Evolutionary conservation across 2,888 invertebrate genomes (phyloP).

Genomic region (Heliconius hortense): DNA sequence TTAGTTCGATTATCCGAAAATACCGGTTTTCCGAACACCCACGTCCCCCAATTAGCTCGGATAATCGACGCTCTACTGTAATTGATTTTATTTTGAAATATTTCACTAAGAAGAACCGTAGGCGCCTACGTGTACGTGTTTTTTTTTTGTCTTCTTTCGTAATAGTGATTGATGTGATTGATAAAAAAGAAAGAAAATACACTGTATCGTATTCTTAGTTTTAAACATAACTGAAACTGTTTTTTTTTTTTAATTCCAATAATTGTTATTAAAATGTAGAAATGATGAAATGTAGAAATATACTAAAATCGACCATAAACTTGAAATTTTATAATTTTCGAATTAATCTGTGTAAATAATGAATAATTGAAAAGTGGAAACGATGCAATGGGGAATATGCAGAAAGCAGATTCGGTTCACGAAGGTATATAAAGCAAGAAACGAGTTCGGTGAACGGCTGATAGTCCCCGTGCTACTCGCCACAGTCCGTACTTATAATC

Average conservation of each 20-base stretch:
- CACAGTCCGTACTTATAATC: constrained; percentile 80
- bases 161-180: no score
- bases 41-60: no score
- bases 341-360: constrained; percentile 37
- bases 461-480: constrained; percentile 68
- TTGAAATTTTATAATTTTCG: not conserved
- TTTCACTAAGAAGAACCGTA: no score
- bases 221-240: not conserved
- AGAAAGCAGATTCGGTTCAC: constrained; percentile 74
- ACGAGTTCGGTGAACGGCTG: constrained; percentile 74
- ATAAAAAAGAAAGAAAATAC: not conserved
- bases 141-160: no score
- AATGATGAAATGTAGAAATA: no score
- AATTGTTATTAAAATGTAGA: not conserved
- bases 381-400: constrained; percentile 59
- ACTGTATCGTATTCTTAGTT: not conserved
- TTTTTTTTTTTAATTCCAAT: not conserved
- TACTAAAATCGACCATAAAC: not conserved
- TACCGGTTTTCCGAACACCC: no score
- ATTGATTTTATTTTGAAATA: no score
- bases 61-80: no score
- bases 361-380: constrained; percentile 50
- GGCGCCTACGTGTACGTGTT: no score
- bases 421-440: constrained; percentile 66
- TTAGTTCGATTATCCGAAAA: no score